A percentile compares a stretch with the other conserved stretches of the same genome.
phyloP scores from a whole-genome alignment of 2,888 invertebrate species.

The Adela reaumurella region DNA sequence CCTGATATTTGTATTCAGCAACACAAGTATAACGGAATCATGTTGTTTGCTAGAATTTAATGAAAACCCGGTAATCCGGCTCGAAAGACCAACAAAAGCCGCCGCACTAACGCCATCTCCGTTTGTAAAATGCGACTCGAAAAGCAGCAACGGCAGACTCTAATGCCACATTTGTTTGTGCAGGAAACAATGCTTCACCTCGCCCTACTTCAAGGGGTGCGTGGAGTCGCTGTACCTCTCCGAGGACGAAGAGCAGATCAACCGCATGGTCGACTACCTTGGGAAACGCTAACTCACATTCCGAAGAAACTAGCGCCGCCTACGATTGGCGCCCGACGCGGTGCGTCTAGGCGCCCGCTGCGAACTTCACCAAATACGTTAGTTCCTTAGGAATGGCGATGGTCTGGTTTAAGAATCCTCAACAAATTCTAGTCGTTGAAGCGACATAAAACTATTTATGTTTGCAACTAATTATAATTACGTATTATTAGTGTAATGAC shows the following conservation, averaged over 20 bases:
- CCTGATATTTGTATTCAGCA: too few relatives aligned
- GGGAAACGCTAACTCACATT: slow-evolving; percentile 54
- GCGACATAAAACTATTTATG: slow-evolving; percentile 44
- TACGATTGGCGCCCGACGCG: not conserved
- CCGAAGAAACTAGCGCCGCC: slow-evolving; percentile 12
- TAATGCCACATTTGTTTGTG: slow-evolving; percentile 17
- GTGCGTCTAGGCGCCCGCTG: not conserved
- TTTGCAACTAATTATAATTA: slow-evolving; percentile 45
- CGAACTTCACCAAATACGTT: slow-evolving; percentile 6
- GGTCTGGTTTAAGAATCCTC: slow-evolving; percentile 50
- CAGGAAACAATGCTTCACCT: slow-evolving; percentile 77
- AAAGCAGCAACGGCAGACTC: slow-evolving; percentile 3
- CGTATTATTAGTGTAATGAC: slow-evolving; percentile 12
- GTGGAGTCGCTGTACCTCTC: slow-evolving; percentile 73
- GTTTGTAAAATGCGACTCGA: not conserved
- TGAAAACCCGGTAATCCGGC: too few relatives aligned
- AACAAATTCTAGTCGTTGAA: slow-evolving; percentile 53
- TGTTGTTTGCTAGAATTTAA: not conserved
- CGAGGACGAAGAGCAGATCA: slow-evolving; percentile 73
- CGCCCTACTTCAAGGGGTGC: slow-evolving; percentile 78
- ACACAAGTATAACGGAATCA: too few relatives aligned
- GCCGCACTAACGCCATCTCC: slow-evolving; percentile 5
- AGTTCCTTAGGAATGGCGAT: slow-evolving; percentile 37
- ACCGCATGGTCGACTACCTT: slow-evolving; percentile 76
- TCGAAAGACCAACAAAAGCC: slow-evolving; percentile 6